Evolutionary conservation across 2,888 invertebrate genomes (phyloP).

Genomic region (Erebia aethiops): DNA sequence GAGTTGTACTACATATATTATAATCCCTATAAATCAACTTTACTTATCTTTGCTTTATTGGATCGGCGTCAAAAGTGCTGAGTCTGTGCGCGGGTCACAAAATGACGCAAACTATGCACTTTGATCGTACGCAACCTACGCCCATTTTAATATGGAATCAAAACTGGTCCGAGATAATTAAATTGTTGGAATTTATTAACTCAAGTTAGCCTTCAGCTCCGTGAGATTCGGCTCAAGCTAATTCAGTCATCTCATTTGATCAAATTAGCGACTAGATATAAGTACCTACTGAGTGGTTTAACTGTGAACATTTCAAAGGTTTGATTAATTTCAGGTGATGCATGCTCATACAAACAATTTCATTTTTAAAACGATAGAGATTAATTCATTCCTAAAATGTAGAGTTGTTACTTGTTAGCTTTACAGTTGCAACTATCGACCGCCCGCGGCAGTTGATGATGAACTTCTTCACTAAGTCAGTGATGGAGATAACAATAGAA

Average conservation of each 20-base stretch:
- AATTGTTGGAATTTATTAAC: slow-evolving; percentile 8
- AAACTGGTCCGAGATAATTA: slow-evolving; percentile 16
- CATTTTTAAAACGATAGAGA: too few species aligned
- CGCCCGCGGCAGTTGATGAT: too few species aligned
- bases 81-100: slow-evolving; percentile 19
- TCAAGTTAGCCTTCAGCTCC: background rate
- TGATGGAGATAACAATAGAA: too few species aligned
- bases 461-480: too few species aligned
- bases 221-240: background rate
- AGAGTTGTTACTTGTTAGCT: too few species aligned
- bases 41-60: background rate
- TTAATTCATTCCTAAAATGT: too few species aligned
- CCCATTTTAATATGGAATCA: slow-evolving; percentile 11
- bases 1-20: background rate
- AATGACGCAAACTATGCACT: slow-evolving; percentile 24
- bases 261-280: background rate
- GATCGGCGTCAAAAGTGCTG: slow-evolving; percentile 16
- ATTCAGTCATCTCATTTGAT: background rate
- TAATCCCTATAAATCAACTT: slow-evolving; percentile 6
- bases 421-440: too few species aligned
- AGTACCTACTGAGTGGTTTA: too few species aligned
- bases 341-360: too few species aligned
- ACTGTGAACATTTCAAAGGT: too few species aligned
- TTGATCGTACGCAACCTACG: slow-evolving; percentile 17
- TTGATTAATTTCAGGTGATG: too few species aligned